Evolutionary conservation across 2,888 invertebrate species (phyloP).

Genomic region (Conomelus anceps): DNA sequence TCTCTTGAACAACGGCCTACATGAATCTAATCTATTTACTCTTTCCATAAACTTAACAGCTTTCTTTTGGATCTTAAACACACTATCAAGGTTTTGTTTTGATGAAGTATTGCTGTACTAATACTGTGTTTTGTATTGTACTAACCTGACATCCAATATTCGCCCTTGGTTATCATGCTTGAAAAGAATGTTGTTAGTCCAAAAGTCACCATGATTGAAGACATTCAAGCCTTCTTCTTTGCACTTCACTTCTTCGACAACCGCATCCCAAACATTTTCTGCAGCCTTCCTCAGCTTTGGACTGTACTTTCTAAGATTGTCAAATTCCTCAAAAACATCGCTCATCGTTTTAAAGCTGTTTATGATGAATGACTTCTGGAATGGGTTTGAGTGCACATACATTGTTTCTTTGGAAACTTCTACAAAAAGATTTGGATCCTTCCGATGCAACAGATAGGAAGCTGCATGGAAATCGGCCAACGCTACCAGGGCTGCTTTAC

Average conservation of each 20-base stretch:
- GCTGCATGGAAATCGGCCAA: conserved; percentile 11
- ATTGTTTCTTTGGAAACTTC: neutral
- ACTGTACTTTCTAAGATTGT: neutral
- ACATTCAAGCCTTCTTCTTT: neutral
- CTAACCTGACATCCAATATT: neutral
- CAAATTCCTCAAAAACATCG: neutral
- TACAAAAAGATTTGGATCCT: neutral
- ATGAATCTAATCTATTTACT: no score
- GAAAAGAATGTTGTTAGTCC: neutral
- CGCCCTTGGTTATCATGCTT: neutral
- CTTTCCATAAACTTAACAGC: no score
- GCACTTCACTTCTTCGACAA: neutral
- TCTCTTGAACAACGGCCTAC: no score
- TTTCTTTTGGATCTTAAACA: no score
- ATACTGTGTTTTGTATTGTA: no score
- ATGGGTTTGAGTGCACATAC: neutral
- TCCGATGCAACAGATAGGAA: neutral
- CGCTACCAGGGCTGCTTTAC: neutral
- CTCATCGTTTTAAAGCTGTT: neutral
- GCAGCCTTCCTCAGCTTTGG: neutral
- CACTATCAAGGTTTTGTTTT: no score
- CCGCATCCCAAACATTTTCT: neutral
- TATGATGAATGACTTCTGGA: neutral
- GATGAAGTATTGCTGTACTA: no score
- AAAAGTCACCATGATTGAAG: conserved; percentile 9